Base-by-base conservation (phyloP, 2,888 invertebrate genomes). In the Leucoma salicis region DNA sequence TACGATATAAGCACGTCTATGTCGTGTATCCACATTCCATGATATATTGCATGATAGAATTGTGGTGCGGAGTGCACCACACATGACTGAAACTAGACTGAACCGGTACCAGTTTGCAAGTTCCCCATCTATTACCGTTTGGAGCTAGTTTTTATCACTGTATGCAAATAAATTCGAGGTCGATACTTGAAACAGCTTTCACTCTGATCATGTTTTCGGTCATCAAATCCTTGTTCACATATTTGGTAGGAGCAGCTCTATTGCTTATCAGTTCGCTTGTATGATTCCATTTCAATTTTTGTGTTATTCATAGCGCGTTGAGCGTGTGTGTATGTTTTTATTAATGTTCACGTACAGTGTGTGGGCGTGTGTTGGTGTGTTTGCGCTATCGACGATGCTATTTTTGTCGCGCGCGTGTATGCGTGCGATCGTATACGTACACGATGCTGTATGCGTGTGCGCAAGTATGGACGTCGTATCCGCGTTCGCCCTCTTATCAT, bases 331-430 rank as follows among this genome's bases (percentile, higher is more conserved):
- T 83, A 81, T 85, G 84, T 87, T 85, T 82, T 88, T 84, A 87
- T 85, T 82, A 85, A 83, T 80, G 82, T 85, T 82, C 81, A 83
- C 78, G 79, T 82, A 83, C 80, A 70, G 68, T 63, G 74, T 73
- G 87, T 86, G 82, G 83, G 86, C 82, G 85, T 82, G 85, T 87
- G 86, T 86, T 84, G 81, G 84, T 86, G 83, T 84, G 85, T 82
- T 84, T 79, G 85, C 82, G 84, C 82, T 88, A 87, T 87, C 86
- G 82, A 71, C 69, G 77, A 60, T 73, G 75, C 86, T 88, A 88
- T 88, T 88, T 88, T 74, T 49, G 79, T 78, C 67, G 7, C 29
- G 41, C 55, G 74, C 74, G 70, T 77, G 77, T 56, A 77, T 62
- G 72, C 50, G 49, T 53, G 54, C 53, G 12, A 53, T 55, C 15